A percentile compares a stretch with the other conserved stretches of the same genome.
Evolutionary conservation across 2,888 invertebrate genomes (phyloP).

Genomic region (Melipona beecheii): DNA sequence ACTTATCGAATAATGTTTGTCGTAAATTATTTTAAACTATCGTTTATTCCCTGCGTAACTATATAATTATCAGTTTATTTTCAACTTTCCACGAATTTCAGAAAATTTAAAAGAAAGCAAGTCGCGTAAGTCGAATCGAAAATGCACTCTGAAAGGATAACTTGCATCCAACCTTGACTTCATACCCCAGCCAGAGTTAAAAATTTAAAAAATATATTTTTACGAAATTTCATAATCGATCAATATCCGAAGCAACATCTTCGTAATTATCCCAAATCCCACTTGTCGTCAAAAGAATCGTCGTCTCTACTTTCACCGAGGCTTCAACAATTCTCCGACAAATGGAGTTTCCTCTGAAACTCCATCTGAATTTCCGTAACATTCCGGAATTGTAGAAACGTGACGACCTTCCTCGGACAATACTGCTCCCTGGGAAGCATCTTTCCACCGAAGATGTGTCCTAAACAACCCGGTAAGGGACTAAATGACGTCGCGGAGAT

Average conservation of each 20-base stretch:
- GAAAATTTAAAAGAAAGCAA: background rate
- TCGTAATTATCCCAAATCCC: no score
- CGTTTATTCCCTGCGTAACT: no score
- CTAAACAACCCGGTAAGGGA: background rate
- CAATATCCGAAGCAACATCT: no score
- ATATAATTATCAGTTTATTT: background rate
- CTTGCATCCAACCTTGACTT: background rate
- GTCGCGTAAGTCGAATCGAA: background rate
- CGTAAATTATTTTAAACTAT: no score
- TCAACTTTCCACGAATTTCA: background rate
- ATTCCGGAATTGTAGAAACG: background rate
- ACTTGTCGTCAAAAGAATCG: no score
- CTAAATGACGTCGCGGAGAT: slow-evolving; percentile 28
- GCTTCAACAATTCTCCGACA: background rate
- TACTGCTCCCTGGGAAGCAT: no score
- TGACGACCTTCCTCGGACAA: no score
- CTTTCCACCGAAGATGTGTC: background rate
- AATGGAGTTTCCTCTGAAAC: background rate
- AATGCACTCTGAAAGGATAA: background rate
- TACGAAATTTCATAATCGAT: no score
- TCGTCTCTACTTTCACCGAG: background rate
- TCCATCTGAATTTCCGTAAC: background rate
- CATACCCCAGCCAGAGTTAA: no score
- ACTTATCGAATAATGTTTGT: no score
- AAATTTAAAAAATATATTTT: no score